Conservation (phyloP, 2,888 invertebrate genomes). For the Lordiphosa fenestrarum region DNA sequence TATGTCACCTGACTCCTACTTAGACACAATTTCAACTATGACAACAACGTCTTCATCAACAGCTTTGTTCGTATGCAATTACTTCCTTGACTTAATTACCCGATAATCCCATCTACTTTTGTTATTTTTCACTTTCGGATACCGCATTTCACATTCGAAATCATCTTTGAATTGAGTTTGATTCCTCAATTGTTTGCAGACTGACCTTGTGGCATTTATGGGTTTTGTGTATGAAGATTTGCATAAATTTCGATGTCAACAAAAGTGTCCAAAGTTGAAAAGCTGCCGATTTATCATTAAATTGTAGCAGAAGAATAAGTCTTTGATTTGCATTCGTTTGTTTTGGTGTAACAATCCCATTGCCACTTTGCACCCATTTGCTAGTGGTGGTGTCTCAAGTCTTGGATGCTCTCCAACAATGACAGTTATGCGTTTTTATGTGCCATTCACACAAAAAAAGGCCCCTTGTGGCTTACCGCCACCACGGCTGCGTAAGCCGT, state of each 20-base stretch:
- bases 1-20: slow-evolving; percentile 69
- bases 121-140: slow-evolving; percentile 5
- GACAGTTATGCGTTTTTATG: slow-evolving; percentile 71
- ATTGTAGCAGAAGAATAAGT: slow-evolving; percentile 31
- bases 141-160: slow-evolving; percentile 10
- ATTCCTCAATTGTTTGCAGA: slow-evolving; percentile 31
- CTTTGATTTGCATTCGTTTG: slow-evolving; percentile 38
- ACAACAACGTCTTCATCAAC: slow-evolving; percentile 50
- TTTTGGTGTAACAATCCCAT: slow-evolving; percentile 62
- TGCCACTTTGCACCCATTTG: slow-evolving; percentile 46
- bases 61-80: slow-evolving; percentile 42
- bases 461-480: slow-evolving; percentile 25
- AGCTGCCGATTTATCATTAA: slow-evolving; percentile 59
- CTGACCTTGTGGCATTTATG: slow-evolving; percentile 61
- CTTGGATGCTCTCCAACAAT: slow-evolving; percentile 38
- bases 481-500: slow-evolving; percentile 3
- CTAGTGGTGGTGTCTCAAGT: slow-evolving; percentile 21
- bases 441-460: slow-evolving; percentile 46
- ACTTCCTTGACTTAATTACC: slow-evolving; percentile 71
- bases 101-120: slow-evolving; percentile 8
- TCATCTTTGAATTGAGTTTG: slow-evolving; percentile 16
- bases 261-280: slow-evolving; percentile 52
- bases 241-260: slow-evolving; percentile 54
- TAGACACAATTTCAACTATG: slow-evolving; percentile 49
- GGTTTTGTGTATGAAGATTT: slow-evolving; percentile 41